Conservation (phyloP, 2,113 vertebrate species). For the Lethenteron reissneri region DNA sequence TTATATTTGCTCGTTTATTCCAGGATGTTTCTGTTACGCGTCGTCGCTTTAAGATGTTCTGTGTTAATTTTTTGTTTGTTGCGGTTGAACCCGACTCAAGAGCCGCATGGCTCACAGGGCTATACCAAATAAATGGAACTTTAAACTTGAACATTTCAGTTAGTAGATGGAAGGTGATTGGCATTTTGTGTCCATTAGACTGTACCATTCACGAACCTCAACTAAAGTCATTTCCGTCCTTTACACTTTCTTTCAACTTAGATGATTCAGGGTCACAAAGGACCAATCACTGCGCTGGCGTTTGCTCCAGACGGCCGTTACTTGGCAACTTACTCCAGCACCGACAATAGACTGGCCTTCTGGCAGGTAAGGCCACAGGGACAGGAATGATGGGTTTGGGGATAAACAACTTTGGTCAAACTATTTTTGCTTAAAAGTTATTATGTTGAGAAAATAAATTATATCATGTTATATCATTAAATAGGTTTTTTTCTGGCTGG, state of each 20-base stretch:
- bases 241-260: slow-evolving; percentile 16
- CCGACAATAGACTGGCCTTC: slow-evolving; percentile 82
- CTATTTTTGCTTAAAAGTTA: neutral
- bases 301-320: slow-evolving; percentile 86
- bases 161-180: too few relatives aligned
- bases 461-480: neutral
- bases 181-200: too few relatives aligned
- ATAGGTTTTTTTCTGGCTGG: neutral
- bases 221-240: neutral
- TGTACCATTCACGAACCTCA: too few relatives aligned
- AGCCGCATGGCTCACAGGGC: too few relatives aligned
- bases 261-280: slow-evolving; percentile 87
- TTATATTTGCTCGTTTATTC: too few relatives aligned
- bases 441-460: neutral
- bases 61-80: too few relatives aligned
- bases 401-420: neutral
- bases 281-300: slow-evolving; percentile 65
- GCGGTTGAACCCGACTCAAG: too few relatives aligned
- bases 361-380: slow-evolving; percentile 56
- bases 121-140: too few relatives aligned
- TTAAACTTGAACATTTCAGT: too few relatives aligned
- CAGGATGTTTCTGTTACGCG: too few relatives aligned
- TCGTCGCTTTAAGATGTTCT: too few relatives aligned
- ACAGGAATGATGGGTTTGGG: neutral
- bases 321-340: slow-evolving; percentile 73